Percentiles rank a stretch among this genome's conserved stretches.
phyloP scores from a whole-genome alignment of 2,113 vertebrate species.

The Balaenoptera acutorostrata region DNA sequence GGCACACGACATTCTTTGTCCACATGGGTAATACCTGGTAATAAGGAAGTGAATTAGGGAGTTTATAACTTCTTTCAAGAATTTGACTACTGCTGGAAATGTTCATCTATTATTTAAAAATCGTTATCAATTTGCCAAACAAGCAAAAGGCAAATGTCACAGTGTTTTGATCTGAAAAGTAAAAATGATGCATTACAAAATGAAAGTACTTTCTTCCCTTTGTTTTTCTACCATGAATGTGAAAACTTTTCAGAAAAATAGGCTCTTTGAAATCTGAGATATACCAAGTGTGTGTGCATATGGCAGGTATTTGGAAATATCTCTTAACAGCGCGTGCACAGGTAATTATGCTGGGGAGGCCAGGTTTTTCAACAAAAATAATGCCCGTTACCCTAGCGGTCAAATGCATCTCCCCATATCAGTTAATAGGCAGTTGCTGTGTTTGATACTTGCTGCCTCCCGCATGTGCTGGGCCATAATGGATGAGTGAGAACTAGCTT shows the following conservation, averaged over 20 bases:
- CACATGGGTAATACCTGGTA: neutral
- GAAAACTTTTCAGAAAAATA: neutral
- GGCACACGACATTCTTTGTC: neutral
- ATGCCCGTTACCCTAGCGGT: neutral
- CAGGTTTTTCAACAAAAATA: neutral
- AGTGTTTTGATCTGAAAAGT: conserved; percentile 9
- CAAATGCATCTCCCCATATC: neutral
- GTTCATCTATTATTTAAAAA: neutral
- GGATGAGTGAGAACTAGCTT: neutral
- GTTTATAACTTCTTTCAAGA: neutral
- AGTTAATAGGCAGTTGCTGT: neutral
- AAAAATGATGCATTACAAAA: neutral
- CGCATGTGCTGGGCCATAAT: neutral
- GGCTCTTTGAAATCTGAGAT: neutral
- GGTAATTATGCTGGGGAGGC: neutral
- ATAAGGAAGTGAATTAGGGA: neutral
- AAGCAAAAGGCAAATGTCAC: neutral
- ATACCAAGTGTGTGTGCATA: neutral
- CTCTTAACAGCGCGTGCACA: neutral
- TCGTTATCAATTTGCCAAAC: neutral
- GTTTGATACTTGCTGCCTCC: neutral
- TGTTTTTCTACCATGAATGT: neutral
- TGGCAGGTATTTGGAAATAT: neutral
- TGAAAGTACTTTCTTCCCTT: neutral
- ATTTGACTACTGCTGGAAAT: neutral